Evolutionary conservation across 2,888 invertebrate genomes (phyloP).

Genomic region (Andrena hattorfiana): DNA sequence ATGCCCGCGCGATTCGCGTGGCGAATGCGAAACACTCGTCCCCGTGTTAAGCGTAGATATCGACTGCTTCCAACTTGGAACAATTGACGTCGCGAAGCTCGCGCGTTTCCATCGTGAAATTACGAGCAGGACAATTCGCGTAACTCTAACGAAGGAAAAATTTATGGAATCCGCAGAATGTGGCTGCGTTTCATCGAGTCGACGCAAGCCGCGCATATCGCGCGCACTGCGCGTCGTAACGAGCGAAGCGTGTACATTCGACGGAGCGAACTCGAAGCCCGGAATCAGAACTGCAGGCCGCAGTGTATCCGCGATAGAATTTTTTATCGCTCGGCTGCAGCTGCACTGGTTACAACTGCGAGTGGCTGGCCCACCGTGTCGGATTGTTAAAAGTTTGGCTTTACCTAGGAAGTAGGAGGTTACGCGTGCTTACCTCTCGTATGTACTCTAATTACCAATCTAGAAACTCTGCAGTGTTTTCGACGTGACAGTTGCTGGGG

Average conservation of each 20-base stretch:
- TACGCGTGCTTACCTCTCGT: background rate
- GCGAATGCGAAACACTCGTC: background rate
- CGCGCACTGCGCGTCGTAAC: constrained; percentile 9
- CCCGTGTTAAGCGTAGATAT: background rate
- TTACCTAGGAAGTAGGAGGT: constrained; percentile 25
- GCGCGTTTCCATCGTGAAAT: background rate
- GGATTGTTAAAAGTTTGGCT: constrained; percentile 50
- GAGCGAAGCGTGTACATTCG: constrained; percentile 18
- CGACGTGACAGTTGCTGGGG: background rate
- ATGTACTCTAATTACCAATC: background rate
- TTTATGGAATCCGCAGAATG: constrained; percentile 57
- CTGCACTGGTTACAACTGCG: constrained; percentile 19
- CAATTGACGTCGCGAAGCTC: constrained; percentile 1
- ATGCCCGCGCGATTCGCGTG: no score
- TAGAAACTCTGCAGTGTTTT: no score
- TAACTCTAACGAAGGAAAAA: constrained; percentile 56
- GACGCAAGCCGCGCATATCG: background rate
- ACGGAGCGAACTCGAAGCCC: constrained; percentile 7
- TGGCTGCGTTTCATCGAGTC: constrained; percentile 35
- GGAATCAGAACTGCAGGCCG: constrained; percentile 44
- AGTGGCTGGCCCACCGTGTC: constrained; percentile 4
- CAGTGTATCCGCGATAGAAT: constrained; percentile 24
- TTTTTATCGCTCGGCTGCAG: constrained; percentile 58
- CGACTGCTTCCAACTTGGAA: background rate
- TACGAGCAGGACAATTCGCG: constrained; percentile 12